phyloP scores from a whole-genome alignment of 2,113 vertebrate species.

The Pachycephala philippinensis region DNA sequence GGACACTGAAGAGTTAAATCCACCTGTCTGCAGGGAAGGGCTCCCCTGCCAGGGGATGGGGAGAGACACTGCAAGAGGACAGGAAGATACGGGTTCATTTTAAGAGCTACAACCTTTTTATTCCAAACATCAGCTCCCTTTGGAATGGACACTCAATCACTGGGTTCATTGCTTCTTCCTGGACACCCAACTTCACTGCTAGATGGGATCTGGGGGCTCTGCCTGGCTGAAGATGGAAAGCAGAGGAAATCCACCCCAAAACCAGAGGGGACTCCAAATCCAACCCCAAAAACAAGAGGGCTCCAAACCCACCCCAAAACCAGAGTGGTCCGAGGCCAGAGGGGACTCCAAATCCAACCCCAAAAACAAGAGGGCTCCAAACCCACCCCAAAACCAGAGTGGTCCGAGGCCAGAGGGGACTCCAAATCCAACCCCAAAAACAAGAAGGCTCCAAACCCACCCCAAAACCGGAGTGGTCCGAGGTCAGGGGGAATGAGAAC shows the following conservation, averaged over 20 bases:
- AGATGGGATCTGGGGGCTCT: not conserved
- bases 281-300: not conserved
- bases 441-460: not conserved
- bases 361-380: not conserved
- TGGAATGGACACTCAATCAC: rapidly evolving
- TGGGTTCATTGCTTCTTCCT: not conserved
- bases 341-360: not conserved
- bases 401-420: no score
- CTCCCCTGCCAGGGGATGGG: not conserved
- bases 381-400: rapidly evolving
- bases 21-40: not conserved
- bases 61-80: not conserved
- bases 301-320: not conserved
- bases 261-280: rapidly evolving
- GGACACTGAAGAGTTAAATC: not conserved
- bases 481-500: rapidly evolving
- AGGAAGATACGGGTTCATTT: not conserved
- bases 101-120: not conserved
- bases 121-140: rapidly evolving
- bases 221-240: not conserved
- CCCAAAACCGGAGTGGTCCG: not conserved
- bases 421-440: not conserved
- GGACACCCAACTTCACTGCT: rapidly evolving
- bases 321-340: not conserved
- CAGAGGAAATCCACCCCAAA: not conserved